These are phyloP conservation scores for Helobdella robusta DNA, from an alignment of 2,888 invertebrate genomes.

Conservation along the genomic window DNA sequence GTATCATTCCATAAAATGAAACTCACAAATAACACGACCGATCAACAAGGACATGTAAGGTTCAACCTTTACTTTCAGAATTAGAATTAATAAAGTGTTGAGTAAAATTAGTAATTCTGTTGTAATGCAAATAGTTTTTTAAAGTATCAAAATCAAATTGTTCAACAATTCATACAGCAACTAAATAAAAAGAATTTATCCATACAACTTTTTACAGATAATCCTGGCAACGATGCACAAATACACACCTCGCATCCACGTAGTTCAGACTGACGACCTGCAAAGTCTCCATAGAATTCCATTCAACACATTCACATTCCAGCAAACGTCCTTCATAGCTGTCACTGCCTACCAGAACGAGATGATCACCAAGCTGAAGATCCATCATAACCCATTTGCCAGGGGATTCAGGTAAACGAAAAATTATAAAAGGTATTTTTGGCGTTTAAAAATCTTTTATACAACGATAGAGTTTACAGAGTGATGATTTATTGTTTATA, in stretches of 20 bases:
- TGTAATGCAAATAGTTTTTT: too few relatives aligned
- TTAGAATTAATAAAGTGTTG: too few relatives aligned
- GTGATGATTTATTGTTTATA: too few relatives aligned
- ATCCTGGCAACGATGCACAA: conserved; percentile 51
- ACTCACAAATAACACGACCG: conserved; percentile 74
- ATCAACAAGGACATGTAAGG: conserved; percentile 63
- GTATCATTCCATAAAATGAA: conserved; percentile 73
- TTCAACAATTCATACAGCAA: too few relatives aligned
- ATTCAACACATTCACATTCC: conserved; percentile 48
- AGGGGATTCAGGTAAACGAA: conserved; percentile 51
- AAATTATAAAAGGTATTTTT: too few relatives aligned
- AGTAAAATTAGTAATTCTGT: too few relatives aligned
- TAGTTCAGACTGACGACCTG: conserved; percentile 58
- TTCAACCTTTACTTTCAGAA: too few relatives aligned
- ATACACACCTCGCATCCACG: conserved; percentile 48
- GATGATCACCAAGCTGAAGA: conserved; percentile 52
- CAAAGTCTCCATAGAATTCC: conserved; percentile 48
- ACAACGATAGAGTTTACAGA: too few relatives aligned
- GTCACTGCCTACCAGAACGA: conserved; percentile 51
- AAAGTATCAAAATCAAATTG: too few relatives aligned
- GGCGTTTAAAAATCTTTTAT: too few relatives aligned
- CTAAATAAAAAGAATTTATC: too few relatives aligned
- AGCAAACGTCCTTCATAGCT: conserved; percentile 49
- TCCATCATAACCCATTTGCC: conserved; percentile 53
- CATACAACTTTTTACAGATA: too few relatives aligned